Evolutionary conservation across 1,140 invertebrate genomes (phyloP), one percentile per base, ranked within the genome.

Genomic region (Penaeus chinensis): DNA sequence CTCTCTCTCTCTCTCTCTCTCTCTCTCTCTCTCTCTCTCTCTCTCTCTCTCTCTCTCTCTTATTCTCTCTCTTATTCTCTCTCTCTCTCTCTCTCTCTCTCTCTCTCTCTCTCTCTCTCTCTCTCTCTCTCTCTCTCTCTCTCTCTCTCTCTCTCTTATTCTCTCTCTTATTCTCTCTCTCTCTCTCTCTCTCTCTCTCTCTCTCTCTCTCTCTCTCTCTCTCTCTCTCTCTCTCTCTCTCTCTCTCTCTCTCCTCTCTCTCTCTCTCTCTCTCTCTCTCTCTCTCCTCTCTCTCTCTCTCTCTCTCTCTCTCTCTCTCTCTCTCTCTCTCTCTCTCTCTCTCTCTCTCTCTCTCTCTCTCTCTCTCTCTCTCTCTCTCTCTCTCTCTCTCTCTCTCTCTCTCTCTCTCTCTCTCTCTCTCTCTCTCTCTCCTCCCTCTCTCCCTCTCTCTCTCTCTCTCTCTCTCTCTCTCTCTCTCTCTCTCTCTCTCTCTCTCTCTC

Each of bases 1-100:
- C 47, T 47, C 47, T 47, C 47, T 47, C 47, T 47, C 47, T 47
- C 47, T 47, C 47, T 47, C 47, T 47, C 47, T 47, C 47, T 47
- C 24, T 82, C 19, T 63, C 63, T 63, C 24, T 69, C n/a, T 18
- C 80, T 37, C 80, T 82, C 27, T 42, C 66, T 32, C 32, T 60
- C 47, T n/a, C 20, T 37, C n/a, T 37, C 65, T 24, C 37, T 62
- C 42, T 42, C 42, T 62, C 66, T 16, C 80, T 69, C n/a, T n/a
- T n/a, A 18, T n/a, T 32, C 20, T 18, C 71, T 76, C 71, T n/a
- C 71, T 76, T 16, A n/a, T n/a, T 76, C 24, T 37, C 24, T 27
- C 22, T 77, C 22, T 77, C 8, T 27, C 74, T 37, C 22, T 32
- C 74, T 32, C 22, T 77, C 27, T 37, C 22, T 77, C 74, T 37